These are phyloP conservation scores for Eilema depressum DNA, from an alignment of 2,888 invertebrate genomes.

Conservation along the genomic window DNA sequence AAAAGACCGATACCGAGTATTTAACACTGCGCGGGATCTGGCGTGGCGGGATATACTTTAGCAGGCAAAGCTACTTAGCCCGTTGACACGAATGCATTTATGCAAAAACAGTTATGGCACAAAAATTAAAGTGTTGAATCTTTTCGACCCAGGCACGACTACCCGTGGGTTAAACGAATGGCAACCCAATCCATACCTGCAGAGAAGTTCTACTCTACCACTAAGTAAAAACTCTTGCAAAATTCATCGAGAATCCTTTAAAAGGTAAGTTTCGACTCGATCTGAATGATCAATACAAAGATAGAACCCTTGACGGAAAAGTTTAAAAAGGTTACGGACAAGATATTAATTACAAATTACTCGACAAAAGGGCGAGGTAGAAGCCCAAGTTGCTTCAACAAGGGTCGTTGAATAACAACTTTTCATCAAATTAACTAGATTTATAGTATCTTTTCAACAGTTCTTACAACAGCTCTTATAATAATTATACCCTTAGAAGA, in stretches of 20 bases:
- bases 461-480: not conserved
- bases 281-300: constrained; percentile 29
- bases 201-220: not conserved
- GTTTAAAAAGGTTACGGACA: constrained; percentile 29
- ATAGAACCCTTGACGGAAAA: constrained; percentile 22
- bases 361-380: constrained; percentile 12
- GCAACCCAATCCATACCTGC: no score
- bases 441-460: not conserved
- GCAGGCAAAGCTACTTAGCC: no score
- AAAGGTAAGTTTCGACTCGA: constrained; percentile 21
- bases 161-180: no score
- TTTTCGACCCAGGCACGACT: no score
- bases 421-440: constrained; percentile 1
- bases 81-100: no score
- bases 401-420: not conserved
- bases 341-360: constrained; percentile 42
- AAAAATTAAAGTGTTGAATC: no score
- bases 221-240: not conserved
- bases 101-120: no score
- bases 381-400: not conserved
- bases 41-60: no score
- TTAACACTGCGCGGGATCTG: no score
- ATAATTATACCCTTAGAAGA: not conserved
- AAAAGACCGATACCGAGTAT: no score
- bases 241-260: constrained; percentile 12